Evolutionary conservation across 2,113 vertebrate species (phyloP).

Genomic region (Manacus vitellinus): DNA sequence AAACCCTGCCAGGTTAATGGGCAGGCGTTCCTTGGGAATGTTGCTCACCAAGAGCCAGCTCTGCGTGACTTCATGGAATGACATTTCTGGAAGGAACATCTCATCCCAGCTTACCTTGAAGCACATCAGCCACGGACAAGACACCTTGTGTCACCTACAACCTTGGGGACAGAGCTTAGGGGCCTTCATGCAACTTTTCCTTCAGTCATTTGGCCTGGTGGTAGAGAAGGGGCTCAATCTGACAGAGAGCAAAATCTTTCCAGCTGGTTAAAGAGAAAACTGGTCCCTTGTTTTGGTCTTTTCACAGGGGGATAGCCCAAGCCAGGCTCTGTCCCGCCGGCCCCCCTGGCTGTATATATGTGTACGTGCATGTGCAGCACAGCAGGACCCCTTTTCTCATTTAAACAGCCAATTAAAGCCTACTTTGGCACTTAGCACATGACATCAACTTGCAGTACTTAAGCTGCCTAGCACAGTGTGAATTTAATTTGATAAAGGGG

Average conservation of each 20-base stretch:
- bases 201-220: neutral
- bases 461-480: slow-evolving; percentile 74
- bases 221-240: neutral
- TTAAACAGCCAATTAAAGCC: slow-evolving; percentile 79
- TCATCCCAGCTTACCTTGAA: neutral
- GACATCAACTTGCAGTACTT: slow-evolving; percentile 60
- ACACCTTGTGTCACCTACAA: neutral
- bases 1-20: neutral
- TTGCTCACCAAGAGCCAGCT: neutral
- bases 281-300: neutral
- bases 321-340: neutral
- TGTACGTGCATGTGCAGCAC: slow-evolving; percentile 9
- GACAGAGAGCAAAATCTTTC: neutral
- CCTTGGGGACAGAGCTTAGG: neutral
- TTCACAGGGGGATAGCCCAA: neutral
- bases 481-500: slow-evolving; percentile 79
- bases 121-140: neutral
- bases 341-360: neutral
- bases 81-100: neutral
- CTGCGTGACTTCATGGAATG: neutral
- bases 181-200: neutral
- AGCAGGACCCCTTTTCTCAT: slow-evolving; percentile 69
- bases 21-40: neutral
- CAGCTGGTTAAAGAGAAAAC: neutral
- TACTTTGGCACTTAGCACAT: slow-evolving; percentile 70